phyloP scores from a whole-genome alignment of 2,888 invertebrate genomes.

The Allophyes oxyacanthae region DNA sequence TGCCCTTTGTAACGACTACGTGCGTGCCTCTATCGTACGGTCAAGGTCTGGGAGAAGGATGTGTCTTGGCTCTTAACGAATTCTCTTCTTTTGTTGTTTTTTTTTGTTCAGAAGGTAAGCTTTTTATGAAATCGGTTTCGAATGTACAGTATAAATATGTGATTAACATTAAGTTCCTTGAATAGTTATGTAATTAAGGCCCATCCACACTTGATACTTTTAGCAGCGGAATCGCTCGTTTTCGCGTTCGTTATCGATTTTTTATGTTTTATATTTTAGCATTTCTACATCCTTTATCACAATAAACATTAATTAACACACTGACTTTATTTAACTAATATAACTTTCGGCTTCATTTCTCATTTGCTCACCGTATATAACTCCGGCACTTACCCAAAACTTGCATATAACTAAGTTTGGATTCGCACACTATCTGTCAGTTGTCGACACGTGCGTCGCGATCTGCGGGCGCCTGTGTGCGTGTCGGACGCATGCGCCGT shows the following conservation, averaged over 20 bases:
- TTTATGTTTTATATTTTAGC: no score
- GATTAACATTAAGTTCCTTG: no score
- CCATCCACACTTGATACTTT: no score
- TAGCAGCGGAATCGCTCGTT: no score
- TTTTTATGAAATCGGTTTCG: slow-evolving; percentile 15
- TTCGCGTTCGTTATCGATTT: not conserved
- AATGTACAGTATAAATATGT: not conserved
- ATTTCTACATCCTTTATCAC: no score
- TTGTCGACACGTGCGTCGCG: slow-evolving; percentile 53
- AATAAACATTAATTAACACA: no score
- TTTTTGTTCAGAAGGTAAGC: slow-evolving; percentile 5
- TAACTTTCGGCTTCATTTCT: slow-evolving; percentile 40
- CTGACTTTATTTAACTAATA: slow-evolving; percentile 33
- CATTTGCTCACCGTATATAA: slow-evolving; percentile 21
- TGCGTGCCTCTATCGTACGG: slow-evolving; percentile 47
- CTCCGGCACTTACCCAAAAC: slow-evolving; percentile 33
- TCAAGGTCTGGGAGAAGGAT: slow-evolving; percentile 56
- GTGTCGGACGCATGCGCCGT: slow-evolving; percentile 59
- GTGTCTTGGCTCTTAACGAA: slow-evolving; percentile 38
- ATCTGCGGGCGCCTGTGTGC: slow-evolving; percentile 26
- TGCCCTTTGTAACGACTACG: slow-evolving; percentile 60
- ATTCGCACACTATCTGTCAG: slow-evolving; percentile 52
- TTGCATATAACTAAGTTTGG: slow-evolving; percentile 46
- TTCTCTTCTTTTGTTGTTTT: slow-evolving; percentile 11
- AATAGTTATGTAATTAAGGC: no score